phyloP scores from a whole-genome alignment of 2,888 invertebrate species.

The Cephus spinipes region DNA sequence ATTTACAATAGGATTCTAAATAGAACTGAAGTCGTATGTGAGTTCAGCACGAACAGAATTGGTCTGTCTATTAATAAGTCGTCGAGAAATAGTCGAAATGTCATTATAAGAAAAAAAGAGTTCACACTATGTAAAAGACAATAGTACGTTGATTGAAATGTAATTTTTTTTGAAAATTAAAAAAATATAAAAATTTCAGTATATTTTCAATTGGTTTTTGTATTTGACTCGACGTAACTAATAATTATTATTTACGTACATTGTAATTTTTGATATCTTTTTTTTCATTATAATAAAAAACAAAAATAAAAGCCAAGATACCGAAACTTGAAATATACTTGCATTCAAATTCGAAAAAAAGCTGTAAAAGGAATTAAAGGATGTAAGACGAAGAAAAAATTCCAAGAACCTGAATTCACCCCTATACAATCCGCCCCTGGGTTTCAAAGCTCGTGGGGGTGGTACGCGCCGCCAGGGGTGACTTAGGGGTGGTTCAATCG shows the following conservation, averaged over 20 bases:
- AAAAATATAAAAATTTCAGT: no score
- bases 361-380: background rate
- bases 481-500: slow-evolving; percentile 56
- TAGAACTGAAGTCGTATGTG: background rate
- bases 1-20: background rate
- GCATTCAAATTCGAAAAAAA: background rate
- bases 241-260: no score
- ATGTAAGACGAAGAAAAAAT: background rate
- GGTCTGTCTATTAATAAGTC: background rate
- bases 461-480: slow-evolving; percentile 39
- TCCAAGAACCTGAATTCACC: background rate
- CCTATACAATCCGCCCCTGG: slow-evolving; percentile 40
- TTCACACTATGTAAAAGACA: background rate
- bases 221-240: no score
- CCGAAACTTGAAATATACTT: no score
- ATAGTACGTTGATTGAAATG: no score
- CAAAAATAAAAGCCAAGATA: no score
- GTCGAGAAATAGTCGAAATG: background rate
- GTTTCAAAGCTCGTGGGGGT: slow-evolving; percentile 50
- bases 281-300: no score
- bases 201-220: no score
- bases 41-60: background rate
- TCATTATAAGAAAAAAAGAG: background rate
- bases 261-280: no score
- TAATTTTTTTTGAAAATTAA: no score